Conservation (phyloP, 1,140 invertebrate genomes). For the Neomicropteryx cornuta region DNA sequence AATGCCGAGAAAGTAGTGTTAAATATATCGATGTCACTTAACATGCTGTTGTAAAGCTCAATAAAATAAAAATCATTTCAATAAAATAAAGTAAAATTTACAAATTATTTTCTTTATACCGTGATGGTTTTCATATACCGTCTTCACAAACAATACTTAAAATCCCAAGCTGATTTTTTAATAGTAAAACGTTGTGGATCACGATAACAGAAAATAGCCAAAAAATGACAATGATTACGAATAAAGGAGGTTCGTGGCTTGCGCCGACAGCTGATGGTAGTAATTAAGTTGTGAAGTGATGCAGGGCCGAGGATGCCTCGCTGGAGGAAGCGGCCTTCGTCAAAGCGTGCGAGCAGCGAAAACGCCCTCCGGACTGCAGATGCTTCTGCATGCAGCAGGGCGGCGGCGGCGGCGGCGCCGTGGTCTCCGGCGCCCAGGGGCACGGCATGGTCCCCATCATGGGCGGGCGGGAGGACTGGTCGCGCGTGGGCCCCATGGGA, state of each 20-base stretch:
- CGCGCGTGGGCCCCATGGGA: constrained; percentile 35
- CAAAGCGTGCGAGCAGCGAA: constrained; percentile 28
- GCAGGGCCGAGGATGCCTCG: constrained; percentile 20
- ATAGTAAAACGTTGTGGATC: no score
- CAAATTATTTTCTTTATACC: no score
- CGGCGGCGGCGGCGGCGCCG: constrained; percentile 13
- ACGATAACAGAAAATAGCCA: constrained; percentile 9
- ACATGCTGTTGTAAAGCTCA: no score
- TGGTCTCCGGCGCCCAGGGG: background rate
- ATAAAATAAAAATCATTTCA: no score
- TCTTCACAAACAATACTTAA: no score
- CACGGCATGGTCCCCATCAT: constrained; percentile 1
- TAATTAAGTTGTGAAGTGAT: constrained; percentile 2
- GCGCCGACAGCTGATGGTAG: constrained; percentile 10
- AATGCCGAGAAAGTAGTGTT: no score
- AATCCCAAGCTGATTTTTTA: no score
- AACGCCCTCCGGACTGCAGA: constrained; percentile 25
- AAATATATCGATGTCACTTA: no score
- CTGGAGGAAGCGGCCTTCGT: constrained; percentile 29
- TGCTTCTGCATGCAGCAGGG: constrained; percentile 25
- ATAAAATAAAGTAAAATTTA: no score
- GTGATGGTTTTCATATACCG: no score
- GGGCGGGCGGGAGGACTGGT: constrained; percentile 29
- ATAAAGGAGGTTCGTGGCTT: constrained; percentile 7
- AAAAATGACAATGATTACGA: constrained; percentile 2